phyloP scores from a whole-genome alignment of 1,140 invertebrate genomes.

The Oncopodura yosiiana region DNA sequence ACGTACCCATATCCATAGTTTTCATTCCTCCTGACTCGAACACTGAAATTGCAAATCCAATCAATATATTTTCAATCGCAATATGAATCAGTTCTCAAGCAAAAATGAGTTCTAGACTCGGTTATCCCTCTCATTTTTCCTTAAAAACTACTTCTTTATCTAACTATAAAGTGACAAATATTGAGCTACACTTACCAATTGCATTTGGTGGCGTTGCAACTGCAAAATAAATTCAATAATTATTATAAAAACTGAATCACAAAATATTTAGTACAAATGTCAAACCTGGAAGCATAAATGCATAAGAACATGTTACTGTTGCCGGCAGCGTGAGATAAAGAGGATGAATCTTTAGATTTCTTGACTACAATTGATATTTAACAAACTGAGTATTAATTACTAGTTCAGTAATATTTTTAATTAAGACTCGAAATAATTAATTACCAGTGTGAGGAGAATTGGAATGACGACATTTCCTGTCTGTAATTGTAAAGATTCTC shows the following conservation, averaged over 20 bases:
- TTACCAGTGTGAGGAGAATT: conserved; percentile 66
- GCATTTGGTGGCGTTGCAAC: conserved; percentile 85
- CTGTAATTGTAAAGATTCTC: conserved; percentile 4
- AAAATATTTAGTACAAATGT: background rate
- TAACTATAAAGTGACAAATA: conserved; percentile 53
- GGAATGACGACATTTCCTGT: conserved; percentile 67
- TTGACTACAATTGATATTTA: conserved; percentile 47
- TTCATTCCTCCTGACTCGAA: conserved; percentile 44
- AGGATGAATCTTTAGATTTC: conserved; percentile 61
- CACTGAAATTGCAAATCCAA: too few species aligned
- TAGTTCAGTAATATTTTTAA: too few species aligned
- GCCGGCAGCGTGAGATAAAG: conserved; percentile 79
- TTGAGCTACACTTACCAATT: too few species aligned
- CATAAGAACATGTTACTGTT: conserved; percentile 63
- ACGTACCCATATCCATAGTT: conserved; percentile 31
- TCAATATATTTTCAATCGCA: background rate
- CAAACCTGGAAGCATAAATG: conserved; percentile 56
- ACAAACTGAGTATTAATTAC: too few species aligned
- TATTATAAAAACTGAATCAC: background rate
- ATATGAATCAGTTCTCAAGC: background rate
- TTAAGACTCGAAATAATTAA: too few species aligned
- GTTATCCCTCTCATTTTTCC: too few species aligned
- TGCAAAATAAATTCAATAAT: background rate
- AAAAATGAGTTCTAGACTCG: too few species aligned
- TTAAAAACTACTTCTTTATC: background rate